Conservation (phyloP, 2,797 vertebrate genomes). For the Dermochelys coriacea region DNA sequence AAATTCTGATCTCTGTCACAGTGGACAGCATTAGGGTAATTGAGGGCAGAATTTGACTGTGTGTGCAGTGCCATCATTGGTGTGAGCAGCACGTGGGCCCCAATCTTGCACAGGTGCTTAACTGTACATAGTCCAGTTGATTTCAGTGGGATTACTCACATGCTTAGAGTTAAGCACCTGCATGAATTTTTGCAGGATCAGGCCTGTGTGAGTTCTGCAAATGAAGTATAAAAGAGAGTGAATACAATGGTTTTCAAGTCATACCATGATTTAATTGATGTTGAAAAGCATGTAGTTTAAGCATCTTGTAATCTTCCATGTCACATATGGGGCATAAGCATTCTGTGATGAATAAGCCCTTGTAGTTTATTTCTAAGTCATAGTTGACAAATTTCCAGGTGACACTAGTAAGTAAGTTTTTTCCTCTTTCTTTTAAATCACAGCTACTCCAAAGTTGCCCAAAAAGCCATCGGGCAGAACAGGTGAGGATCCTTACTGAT, state of each 20-base stretch:
- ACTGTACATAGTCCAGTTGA: background rate
- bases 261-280: background rate
- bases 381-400: background rate
- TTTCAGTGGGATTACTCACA: background rate
- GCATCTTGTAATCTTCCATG: background rate
- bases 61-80: fast-evolving
- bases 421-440: background rate
- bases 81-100: background rate
- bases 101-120: fast-evolving
- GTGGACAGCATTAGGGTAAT: background rate
- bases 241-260: background rate
- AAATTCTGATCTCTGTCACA: background rate
- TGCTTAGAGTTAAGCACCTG: fast-evolving
- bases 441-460: conserved; percentile 73
- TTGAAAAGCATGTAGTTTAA: background rate
- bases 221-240: fast-evolving
- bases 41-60: background rate
- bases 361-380: fast-evolving
- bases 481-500: conserved; percentile 58
- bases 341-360: background rate
- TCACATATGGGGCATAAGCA: background rate
- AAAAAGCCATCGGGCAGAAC: conserved; percentile 22
- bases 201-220: background rate
- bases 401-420: background rate
- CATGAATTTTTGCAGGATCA: fast-evolving